Base-by-base conservation (phyloP, 2,888 invertebrate genomes). In the Orthosia cruda region DNA sequence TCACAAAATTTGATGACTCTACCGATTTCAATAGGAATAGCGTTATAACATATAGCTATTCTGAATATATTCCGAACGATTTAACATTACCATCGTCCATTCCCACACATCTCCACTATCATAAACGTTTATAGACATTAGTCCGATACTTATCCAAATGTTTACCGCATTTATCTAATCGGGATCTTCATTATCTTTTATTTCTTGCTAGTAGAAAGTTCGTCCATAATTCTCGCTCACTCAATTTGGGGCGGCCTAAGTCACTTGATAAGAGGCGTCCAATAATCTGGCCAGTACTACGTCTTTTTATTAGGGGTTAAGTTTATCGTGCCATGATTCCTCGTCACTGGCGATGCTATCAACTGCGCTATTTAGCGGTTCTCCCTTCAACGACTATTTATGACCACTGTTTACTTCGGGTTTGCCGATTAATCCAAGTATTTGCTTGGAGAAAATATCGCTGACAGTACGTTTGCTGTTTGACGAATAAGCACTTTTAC, bases 161-260 rank as follows among this genome's bases (percentile, higher is more conserved):
- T 93, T 93, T 92, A 91, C 93, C 90, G 77, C 92, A 92, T 92
- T 95, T 94, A 94, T 94, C 95, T 95, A 93, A 95, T 94, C 95
- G 89, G 89, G 88, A 94, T 94, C 92, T 93, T 94, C 94, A 95
- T 96, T 95, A 96, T 95, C 94, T 94, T 94, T 94, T 94, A 94
- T 95, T 93, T 91, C 92, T 90, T 87, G 91, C 87, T 81, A 90
- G 91, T 92, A 92, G 93, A 94, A 96, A 96, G 92, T 96, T 96
- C 83, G 89, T 89, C 95, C 94, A 96, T 96, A 96, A 95, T 94
- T 96, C 93, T 94, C 91, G 91, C 94, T 93, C 92, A 91, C 92
- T 94, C 94, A 94, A 96, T 96, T 96, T 94, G 93, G 95, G 94
- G 94, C 89, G 88, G 90, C 91, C 93, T 92, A 91, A 94, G 92